Evolutionary conservation across 2,888 invertebrate genomes (phyloP).

Genomic region (Merodon equestris): DNA sequence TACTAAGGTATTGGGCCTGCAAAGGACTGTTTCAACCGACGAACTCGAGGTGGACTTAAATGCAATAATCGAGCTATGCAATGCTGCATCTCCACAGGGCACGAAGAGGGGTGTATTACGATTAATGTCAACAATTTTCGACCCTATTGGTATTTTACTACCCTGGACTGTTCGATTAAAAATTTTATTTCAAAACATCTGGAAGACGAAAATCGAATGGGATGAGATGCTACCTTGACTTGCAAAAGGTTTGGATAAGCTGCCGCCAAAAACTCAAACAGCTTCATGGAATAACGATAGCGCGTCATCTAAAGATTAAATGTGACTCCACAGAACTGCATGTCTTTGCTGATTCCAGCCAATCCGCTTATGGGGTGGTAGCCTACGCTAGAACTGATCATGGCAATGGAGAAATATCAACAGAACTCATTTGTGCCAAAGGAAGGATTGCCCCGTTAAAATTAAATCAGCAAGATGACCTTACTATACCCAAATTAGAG

Average conservation of each 20-base stretch:
- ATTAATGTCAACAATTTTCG: constrained; percentile 36
- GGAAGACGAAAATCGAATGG: constrained; percentile 33
- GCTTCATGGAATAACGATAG: neutral
- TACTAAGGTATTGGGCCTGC: neutral
- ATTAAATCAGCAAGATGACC: neutral
- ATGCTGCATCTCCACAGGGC: neutral
- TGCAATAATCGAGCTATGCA: constrained; percentile 5
- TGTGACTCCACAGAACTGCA: constrained; percentile 3
- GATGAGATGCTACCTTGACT: constrained; percentile 8
- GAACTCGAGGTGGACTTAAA: constrained; percentile 27
- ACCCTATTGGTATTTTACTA: constrained; percentile 27
- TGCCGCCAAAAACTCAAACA: constrained; percentile 21
- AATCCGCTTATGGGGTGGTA: constrained; percentile 16
- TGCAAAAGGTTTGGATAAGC: constrained; percentile 14
- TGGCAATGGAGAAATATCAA: neutral
- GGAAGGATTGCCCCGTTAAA: neutral
- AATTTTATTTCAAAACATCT: constrained; percentile 34
- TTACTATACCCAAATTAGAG: constrained; percentile 3
- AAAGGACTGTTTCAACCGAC: constrained; percentile 23
- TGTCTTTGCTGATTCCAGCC: constrained; percentile 37
- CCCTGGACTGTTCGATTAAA: constrained; percentile 31
- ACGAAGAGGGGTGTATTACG: constrained; percentile 22
- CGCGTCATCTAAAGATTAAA: constrained; percentile 5
- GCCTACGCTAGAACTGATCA: neutral
- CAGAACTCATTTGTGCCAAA: constrained; percentile 4